Base-by-base conservation (phyloP, 2,113 vertebrate species). In the Dasypus novemcinctus region DNA sequence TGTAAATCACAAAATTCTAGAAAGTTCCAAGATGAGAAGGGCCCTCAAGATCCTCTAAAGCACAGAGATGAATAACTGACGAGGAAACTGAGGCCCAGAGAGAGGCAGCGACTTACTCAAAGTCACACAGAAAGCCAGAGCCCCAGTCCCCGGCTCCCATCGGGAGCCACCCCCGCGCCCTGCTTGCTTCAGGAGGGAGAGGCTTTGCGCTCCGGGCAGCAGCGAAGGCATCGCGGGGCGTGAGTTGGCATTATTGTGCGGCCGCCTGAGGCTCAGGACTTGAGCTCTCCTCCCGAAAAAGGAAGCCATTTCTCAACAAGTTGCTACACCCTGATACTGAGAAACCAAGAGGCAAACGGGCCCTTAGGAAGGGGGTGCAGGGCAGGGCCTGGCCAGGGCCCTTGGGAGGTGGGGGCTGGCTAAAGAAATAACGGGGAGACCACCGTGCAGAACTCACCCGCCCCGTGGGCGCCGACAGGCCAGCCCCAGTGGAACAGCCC, bases 291-390 rank as follows among this genome's bases (percentile, higher is more conserved):
- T 94, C 78, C 79, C 80, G 52, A 95, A 80, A 96, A 96, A 91
- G 96, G 96, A 97, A 97, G 76, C 80, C 52, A 38, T 97, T 97
- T 96, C 97, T 97, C 97, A 97, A 97, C 33, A 64, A 1, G 61
- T 97, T 97, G 95, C 97, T 91, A 94, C 96, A 97, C 31, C 20
- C 59, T 0, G 81, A 90, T 72, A 91, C 91, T 89, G 52, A 96
- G 95, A 96, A 89, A 90, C 78, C n/a, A 33, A 92, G 93, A 95
- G 75, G 78, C 33, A 6, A n/a, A 49, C 0, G 27, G 41, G 71
- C 72, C 90, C 63, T n/a, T 23, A 17, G 59, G 84, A 69, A 29
- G 46, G 43, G 54, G 3, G 18, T 1, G 46, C n/a, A 27, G 33
- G 13, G 79, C 63, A 27, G 23, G 79, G 68, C 80, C 33, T 25